Evolutionary conservation across 2,888 invertebrate species (phyloP), one percentile per base, ranked within the genome.

Genomic region (Cremastinae sp.): DNA sequence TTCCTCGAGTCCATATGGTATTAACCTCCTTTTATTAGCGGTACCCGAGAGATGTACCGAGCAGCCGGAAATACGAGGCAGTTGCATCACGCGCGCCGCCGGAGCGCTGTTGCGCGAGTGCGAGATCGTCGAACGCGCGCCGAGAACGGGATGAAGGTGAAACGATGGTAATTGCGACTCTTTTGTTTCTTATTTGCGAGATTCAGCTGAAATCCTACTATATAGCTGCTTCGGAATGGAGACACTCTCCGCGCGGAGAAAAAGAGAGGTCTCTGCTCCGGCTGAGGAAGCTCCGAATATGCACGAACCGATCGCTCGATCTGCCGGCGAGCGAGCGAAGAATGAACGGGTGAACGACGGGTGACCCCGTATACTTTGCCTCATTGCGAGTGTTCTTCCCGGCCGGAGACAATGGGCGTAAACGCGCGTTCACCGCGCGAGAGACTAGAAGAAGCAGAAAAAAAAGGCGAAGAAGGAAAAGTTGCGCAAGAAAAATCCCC

Each of bases 341-440:
- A 5, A 61, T 14, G 47, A 62, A 62, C 47, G 36, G 18, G n/a
- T 34, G n/a, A 28, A 9, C 1, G 14, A 16, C 16, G 7, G 28
- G 41, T 16, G 10, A 10, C 18, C 12, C 18, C 18, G 18, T 18
- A 3, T 45, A 16, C 4, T 5, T n/a, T 18, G 8, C 8, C 49
- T 49, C 41, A 1, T 10, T 18, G 5, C 18, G 18, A 47, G 47
- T 45, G 54, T 34, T 20, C 64, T 9, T n/a, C 20, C 16, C 81
- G 84, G 81, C 81, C 77, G 79, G 81, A 88, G 85, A 88, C 88
- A 88, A 87, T 87, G 82, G 86, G 81, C 84, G 83, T 76, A 47
- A 4, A 34, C 47, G 58, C 74, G 56, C 64, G 59, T 72, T 74
- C 65, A 71, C 73, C 62, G 45, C 41, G 12, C 2, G 28, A 28